Evolutionary conservation across 2,888 invertebrate genomes (phyloP).

Genomic region (Acanthacorydalis orientalis): DNA sequence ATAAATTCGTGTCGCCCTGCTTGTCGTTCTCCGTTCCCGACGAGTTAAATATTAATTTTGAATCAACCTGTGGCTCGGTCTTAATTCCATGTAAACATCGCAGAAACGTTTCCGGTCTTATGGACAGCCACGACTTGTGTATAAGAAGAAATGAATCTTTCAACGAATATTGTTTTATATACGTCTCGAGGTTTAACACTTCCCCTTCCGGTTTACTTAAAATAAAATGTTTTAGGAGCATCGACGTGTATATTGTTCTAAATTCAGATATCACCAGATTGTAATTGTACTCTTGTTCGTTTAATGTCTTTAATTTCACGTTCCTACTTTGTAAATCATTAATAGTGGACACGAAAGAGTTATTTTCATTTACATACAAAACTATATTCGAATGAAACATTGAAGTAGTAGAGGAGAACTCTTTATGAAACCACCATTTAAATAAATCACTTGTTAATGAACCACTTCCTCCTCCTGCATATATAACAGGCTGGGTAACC

Average conservation of each 20-base stretch:
- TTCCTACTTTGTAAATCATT: slow-evolving; percentile 20
- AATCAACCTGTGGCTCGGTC: background rate
- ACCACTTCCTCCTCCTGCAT: slow-evolving; percentile 29
- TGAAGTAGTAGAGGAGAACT: slow-evolving; percentile 27
- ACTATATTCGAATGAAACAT: slow-evolving; percentile 26
- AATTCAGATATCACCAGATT: slow-evolving; percentile 4
- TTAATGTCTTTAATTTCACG: slow-evolving; percentile 12
- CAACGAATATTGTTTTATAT: slow-evolving; percentile 20
- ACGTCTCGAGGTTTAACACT: slow-evolving; percentile 10
- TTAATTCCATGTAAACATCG: slow-evolving; percentile 19
- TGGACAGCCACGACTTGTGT: slow-evolving; percentile 27
- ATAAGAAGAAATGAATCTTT: slow-evolving; percentile 29
- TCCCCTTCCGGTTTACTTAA: slow-evolving; percentile 2
- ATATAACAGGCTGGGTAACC: slow-evolving; percentile 30
- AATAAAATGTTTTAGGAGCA: slow-evolving; percentile 2
- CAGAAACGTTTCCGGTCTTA: slow-evolving; percentile 25
- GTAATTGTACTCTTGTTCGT: background rate
- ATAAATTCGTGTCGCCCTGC: slow-evolving; percentile 7
- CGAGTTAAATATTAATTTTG: background rate
- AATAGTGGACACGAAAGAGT: slow-evolving; percentile 22
- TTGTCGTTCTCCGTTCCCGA: slow-evolving; percentile 5
- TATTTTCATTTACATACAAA: slow-evolving; percentile 22
- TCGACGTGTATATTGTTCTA: slow-evolving; percentile 3
- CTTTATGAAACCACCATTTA: slow-evolving; percentile 31
- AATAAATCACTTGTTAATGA: slow-evolving; percentile 26